A percentile compares a stretch with the other conserved stretches of the same genome.
Conservation (phyloP, 2,113 vertebrate genomes). For the Naja naja region DNA sequence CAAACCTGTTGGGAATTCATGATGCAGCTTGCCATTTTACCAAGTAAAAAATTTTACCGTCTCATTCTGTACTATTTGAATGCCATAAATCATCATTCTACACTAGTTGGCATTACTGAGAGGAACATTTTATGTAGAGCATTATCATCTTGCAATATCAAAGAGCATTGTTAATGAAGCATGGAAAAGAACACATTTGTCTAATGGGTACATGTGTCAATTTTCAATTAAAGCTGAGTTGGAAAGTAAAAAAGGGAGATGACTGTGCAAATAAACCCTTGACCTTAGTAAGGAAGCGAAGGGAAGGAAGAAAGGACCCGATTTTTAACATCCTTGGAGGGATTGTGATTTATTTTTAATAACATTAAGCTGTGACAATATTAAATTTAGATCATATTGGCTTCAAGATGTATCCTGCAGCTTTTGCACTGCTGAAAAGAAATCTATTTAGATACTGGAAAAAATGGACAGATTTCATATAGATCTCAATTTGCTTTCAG, state of each 20-base stretch:
- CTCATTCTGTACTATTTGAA: slow-evolving; percentile 62
- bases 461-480: not conserved
- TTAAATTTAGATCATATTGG: not conserved
- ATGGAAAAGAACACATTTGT: slow-evolving; percentile 76
- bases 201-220: slow-evolving; percentile 80
- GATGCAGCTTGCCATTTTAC: slow-evolving; percentile 53
- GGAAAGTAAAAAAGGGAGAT: slow-evolving; percentile 66
- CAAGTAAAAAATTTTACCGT: slow-evolving; percentile 59
- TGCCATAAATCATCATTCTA: slow-evolving; percentile 70
- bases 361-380: not conserved
- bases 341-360: slow-evolving; percentile 25
- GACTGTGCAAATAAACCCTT: slow-evolving; percentile 75
- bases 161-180: slow-evolving; percentile 80
- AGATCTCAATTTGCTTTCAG: not conserved
- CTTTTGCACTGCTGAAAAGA: not conserved
- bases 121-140: slow-evolving; percentile 73
- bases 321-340: slow-evolving; percentile 35
- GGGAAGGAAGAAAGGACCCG: not conserved
- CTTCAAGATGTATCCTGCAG: slow-evolving; percentile 20
- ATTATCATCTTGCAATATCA: slow-evolving; percentile 68
- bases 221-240: slow-evolving; percentile 74
- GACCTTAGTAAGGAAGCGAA: slow-evolving; percentile 70
- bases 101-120: slow-evolving; percentile 63
- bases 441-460: not conserved
- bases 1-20: slow-evolving; percentile 59